Evolutionary conservation across 37 sponge, comb jelly and placozoan genomes (phyloP).

Genomic region (Chondrilla cf. caribensis): DNA sequence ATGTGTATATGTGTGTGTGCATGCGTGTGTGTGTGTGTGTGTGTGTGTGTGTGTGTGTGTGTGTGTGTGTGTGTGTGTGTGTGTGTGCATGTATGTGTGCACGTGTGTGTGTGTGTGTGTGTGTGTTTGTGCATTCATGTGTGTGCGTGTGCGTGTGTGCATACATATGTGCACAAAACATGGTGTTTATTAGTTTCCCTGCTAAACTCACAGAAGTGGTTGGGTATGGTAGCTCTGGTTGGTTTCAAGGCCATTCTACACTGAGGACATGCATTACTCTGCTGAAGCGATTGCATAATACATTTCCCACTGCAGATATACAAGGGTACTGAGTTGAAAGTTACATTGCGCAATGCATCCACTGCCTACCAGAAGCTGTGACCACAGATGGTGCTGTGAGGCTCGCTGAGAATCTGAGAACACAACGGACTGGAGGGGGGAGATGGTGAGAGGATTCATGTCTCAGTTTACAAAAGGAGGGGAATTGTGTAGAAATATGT

Average conservation of each 20-base stretch:
- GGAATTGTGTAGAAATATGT: no score
- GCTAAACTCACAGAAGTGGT: slow-evolving; percentile 10
- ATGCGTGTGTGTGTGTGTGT: no score
- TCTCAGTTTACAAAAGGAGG: no score
- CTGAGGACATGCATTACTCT: not conserved
- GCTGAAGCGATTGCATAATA: not conserved
- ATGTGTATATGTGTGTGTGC: not conserved
- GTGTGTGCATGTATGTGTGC: no score
- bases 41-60: no score
- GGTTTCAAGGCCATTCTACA: not conserved
- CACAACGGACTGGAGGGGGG: slow-evolving; percentile 9
- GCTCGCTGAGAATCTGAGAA: slow-evolving; percentile 14
- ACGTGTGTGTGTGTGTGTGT: not conserved
- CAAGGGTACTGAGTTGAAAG: not conserved
- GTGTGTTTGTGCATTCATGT: not conserved
- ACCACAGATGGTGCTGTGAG: slow-evolving; percentile 21
- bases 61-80: no score
- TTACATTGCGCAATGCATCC: no score
- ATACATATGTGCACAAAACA: not conserved
- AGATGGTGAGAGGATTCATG: no score
- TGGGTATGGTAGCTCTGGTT: slow-evolving; percentile 20
- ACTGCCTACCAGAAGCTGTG: slow-evolving; percentile 15
- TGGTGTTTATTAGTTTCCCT: no score
- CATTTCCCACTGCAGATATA: not conserved
- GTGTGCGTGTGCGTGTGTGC: not conserved